Evolutionary conservation across 2,113 vertebrate species (phyloP), one percentile per base, ranked within the genome.

Genomic region (Corvus cornix): DNA sequence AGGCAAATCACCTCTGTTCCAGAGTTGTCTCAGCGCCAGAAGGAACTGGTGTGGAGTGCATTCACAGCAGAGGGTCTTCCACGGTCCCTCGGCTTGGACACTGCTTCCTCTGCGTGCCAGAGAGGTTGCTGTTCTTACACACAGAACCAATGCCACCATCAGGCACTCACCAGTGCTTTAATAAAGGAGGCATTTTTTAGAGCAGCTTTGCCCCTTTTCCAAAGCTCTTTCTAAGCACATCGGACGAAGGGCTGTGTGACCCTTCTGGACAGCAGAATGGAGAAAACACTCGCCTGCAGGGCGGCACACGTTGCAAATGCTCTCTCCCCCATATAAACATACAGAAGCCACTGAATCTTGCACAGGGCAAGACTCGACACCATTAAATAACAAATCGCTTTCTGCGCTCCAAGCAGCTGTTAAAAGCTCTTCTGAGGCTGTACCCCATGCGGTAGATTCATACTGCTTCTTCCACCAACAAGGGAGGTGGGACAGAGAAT

Each of bases 301-400:
- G 6, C 12, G 6, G 23, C 43, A 63, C 6, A 16, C 0, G 0
- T 10, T 37, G 20, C 33, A 28, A 24, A 14, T 14, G 49, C 39
- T 60, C 39, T 18, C 20, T 64, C 55, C 24, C 44, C 46, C 22
- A 0, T 14, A 28, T 5, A 39, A 59, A 82, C 15, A 10, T 1
- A 46, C 1, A 14, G 23, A 21, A 31, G 37, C 5, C 37, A 41
- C 15, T 4, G 20, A n/a, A 18, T 16, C 43, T n/a, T 20, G 37
- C 64, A 20, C 2, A 58, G n/a, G 48, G 6, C 5, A 28, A 67
- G 37, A 44, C 43, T 49, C 20, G 8, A 17, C 53, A 15, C 19
- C 10, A 0, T 6, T 17, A 51, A 20, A 33, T 7, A 43, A 37
- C 2, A 17, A 51, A 13, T 0, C 13, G 23, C 20, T 16, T 35